phyloP scores from a whole-genome alignment of 2,113 vertebrate species.

The Percopsis transmontana region DNA sequence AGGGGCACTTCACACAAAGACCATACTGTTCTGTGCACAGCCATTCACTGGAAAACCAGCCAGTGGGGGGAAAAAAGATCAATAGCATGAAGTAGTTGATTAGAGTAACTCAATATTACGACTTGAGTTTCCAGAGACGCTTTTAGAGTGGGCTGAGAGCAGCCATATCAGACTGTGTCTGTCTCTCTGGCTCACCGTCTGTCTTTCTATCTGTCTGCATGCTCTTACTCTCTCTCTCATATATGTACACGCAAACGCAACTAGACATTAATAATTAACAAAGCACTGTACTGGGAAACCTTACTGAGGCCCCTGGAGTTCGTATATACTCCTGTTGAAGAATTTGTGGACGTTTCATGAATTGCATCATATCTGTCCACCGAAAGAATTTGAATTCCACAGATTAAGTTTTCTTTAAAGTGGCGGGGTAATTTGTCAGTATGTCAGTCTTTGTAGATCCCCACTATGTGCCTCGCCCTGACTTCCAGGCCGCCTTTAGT shows the following conservation, averaged over 20 bases:
- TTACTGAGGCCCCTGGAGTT: constrained; percentile 16
- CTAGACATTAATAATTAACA: constrained; percentile 18
- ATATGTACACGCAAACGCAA: neutral
- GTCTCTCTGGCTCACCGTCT: constrained; percentile 28
- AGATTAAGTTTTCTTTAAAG: constrained; percentile 44
- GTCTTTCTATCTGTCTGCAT: neutral
- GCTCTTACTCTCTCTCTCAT: neutral
- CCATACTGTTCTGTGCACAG: constrained; percentile 61
- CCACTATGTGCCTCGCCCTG: constrained; percentile 24
- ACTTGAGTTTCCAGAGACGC: constrained; percentile 62
- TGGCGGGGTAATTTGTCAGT: constrained; percentile 43
- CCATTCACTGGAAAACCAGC: constrained; percentile 51
- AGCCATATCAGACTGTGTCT: constrained; percentile 33
- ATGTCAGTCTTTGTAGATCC: constrained; percentile 35
- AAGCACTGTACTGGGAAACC: neutral
- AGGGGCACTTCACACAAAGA: constrained; percentile 59
- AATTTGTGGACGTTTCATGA: constrained; percentile 28
- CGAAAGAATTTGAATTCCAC: constrained; percentile 28
- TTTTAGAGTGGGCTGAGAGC: constrained; percentile 47
- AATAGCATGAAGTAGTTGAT: constrained; percentile 68
- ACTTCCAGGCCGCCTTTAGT: constrained; percentile 48
- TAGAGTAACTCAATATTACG: constrained; percentile 71
- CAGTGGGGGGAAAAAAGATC: constrained; percentile 59
- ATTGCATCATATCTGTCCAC: constrained; percentile 29
- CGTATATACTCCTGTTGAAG: constrained; percentile 16